Evolutionary conservation across 2,888 invertebrate species (phyloP).

Genomic region (Coleophora flavipennella): DNA sequence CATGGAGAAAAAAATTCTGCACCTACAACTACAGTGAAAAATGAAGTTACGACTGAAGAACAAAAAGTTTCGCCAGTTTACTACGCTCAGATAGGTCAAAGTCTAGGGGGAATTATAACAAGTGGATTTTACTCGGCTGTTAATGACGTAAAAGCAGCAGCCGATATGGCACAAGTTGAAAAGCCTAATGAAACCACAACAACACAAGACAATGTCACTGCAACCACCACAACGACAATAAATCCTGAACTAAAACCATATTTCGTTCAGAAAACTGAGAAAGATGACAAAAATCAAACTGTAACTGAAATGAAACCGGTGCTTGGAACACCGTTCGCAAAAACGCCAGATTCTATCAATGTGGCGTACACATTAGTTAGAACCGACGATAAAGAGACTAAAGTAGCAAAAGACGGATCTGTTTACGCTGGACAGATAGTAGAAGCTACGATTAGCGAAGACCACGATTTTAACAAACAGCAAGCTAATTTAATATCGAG

Average conservation of each 20-base stretch:
- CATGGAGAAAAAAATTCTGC: constrained; percentile 37
- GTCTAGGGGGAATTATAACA: constrained; percentile 44
- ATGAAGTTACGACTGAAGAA: constrained; percentile 34
- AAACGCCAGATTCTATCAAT: constrained; percentile 47
- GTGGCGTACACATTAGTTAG: constrained; percentile 52
- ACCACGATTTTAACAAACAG: constrained; percentile 53
- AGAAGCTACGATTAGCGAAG: constrained; percentile 56
- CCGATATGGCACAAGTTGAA: constrained; percentile 72
- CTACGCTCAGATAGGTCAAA: constrained; percentile 60
- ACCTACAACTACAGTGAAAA: constrained; percentile 39
- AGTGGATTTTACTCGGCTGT: constrained; percentile 72
- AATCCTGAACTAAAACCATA: constrained; percentile 34
- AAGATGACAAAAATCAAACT: constrained; percentile 33
- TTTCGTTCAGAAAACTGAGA: constrained; percentile 34
- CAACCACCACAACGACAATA: constrained; percentile 25
- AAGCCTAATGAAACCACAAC: constrained; percentile 62
- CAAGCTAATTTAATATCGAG: constrained; percentile 40
- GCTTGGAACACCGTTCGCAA: constrained; percentile 45
- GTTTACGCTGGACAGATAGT: constrained; percentile 59
- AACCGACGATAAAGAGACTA: constrained; percentile 40
- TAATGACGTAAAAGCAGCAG: constrained; percentile 75
- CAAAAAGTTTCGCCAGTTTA: constrained; percentile 54
- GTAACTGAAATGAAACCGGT: constrained; percentile 40
- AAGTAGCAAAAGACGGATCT: constrained; percentile 42
- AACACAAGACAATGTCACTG: constrained; percentile 19